Evolutionary conservation across 2,113 vertebrate genomes (phyloP), one percentile per base, ranked within the genome.

Genomic region (Barnardius zonarius): DNA sequence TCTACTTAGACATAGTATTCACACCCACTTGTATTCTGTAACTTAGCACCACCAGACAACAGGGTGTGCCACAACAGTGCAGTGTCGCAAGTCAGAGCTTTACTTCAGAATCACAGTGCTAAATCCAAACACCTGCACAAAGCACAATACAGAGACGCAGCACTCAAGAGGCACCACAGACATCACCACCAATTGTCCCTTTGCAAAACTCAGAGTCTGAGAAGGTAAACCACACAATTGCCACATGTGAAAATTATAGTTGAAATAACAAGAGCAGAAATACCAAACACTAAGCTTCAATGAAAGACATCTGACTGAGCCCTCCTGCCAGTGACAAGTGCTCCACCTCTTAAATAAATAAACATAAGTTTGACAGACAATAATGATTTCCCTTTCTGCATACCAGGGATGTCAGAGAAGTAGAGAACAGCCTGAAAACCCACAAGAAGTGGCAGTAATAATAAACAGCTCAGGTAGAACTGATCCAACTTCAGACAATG

Each of bases 291-390:
- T 31, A 70, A 44, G 31, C 17, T 46, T 78, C 39, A 5, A 19
- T 4, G 15, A 39, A 52, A 70, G 64, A 44, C 33, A 51, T 19
- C 7, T 54, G 19, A n/a, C 61, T 90, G 61, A 85, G 55, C 51
- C n/a, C 39, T 91, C n/a, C 33, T 0, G 0, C 9, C 57, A 72
- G 69, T 11, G 19, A 59, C 48, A 88, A 77, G 22, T 24, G 39
- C 48, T 88, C 68, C 68, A 74, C 33, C 43, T 95, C 90, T 86
- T 66, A 85, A 88, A 83, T 11, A 83, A 84, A 91, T n/a, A 96
- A 51, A 33, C 13, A 4, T 33, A 35, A 57, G 5, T 7, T 18
- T 62, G 25, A 83, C 64, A 67, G 51, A 73, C 13, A 54, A 41
- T 1, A 1, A 51, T 13, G 8, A 70, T 79, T 52, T 83, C n/a